Percentiles rank a stretch among this genome's conserved stretches.
Conservation (phyloP, 1,140 invertebrate genomes). For the Drosophila ohnishii region DNA sequence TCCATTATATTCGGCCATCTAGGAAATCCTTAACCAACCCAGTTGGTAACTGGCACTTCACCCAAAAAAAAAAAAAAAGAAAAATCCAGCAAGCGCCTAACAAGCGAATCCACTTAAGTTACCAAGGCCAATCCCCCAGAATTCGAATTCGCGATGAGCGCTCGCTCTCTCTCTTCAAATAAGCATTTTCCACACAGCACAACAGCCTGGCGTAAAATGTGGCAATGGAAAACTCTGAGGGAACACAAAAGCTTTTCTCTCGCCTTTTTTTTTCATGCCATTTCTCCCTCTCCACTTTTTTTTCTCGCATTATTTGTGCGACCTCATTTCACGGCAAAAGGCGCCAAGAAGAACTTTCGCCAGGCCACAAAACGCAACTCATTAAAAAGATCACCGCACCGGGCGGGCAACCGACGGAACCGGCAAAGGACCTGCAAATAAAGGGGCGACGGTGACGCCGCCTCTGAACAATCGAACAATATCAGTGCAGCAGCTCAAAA, state of each 20-base stretch:
- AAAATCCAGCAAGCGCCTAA: slow-evolving; percentile 30
- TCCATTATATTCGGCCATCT: slow-evolving; percentile 35
- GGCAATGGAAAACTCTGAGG: slow-evolving; percentile 35
- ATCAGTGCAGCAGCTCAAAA: slow-evolving; percentile 56
- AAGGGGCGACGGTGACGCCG: slow-evolving; percentile 37
- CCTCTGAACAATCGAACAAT: slow-evolving; percentile 74
- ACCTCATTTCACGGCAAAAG: slow-evolving; percentile 70
- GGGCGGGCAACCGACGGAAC: slow-evolving; percentile 35
- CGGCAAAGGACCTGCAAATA: slow-evolving; percentile 19
- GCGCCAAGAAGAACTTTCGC: slow-evolving; percentile 66
- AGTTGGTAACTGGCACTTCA: slow-evolving; percentile 41
- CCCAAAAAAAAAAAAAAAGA: background rate
- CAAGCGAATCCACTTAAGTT: slow-evolving; percentile 58
- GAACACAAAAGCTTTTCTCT: slow-evolving; percentile 48
- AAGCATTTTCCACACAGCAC: slow-evolving; percentile 42
- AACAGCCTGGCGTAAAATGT: slow-evolving; percentile 18
- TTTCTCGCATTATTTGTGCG: slow-evolving; percentile 33
- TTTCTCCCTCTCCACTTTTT: slow-evolving; percentile 8
- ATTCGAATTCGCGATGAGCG: slow-evolving; percentile 46
- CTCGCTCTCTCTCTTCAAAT: slow-evolving; percentile 28
- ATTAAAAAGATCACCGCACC: slow-evolving; percentile 75
- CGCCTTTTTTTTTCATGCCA: slow-evolving; percentile 15
- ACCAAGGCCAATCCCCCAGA: slow-evolving; percentile 49
- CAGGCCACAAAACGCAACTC: slow-evolving; percentile 72
- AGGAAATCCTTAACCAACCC: slow-evolving; percentile 22